Conservation (phyloP, 2,888 invertebrate genomes). For the Colostygia pectinataria region DNA sequence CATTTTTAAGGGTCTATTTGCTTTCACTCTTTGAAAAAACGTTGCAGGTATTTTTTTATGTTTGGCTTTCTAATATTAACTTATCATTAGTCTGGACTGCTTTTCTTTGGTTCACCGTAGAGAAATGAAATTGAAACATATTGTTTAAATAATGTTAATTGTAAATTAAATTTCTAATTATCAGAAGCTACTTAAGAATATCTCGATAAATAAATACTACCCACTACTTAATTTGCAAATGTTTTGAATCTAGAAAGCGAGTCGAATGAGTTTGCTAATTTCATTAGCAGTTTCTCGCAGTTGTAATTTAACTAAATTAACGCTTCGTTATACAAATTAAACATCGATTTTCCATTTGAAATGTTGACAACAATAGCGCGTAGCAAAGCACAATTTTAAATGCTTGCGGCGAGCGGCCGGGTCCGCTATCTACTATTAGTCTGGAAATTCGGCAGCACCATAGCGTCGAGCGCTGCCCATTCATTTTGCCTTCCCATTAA, state of each 20-base stretch:
- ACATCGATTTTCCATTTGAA: constrained; percentile 48
- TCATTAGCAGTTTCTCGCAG: background rate
- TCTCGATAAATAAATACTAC: background rate
- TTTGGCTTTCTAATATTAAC: constrained; percentile 10
- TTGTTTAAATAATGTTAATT: too few relatives aligned
- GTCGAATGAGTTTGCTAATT: background rate
- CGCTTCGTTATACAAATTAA: constrained; percentile 28
- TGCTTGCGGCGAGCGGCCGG: constrained; percentile 51
- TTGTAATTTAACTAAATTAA: background rate
- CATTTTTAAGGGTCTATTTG: constrained; percentile 29
- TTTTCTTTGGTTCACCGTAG: background rate
- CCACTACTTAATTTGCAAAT: too few relatives aligned
- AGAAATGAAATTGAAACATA: background rate
- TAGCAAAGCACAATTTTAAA: constrained; percentile 55
- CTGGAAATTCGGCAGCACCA: constrained; percentile 47
- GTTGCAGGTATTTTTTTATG: constrained; percentile 10
- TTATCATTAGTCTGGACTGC: constrained; percentile 11
- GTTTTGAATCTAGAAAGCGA: background rate
- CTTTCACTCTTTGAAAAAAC: constrained; percentile 25
- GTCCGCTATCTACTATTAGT: constrained; percentile 55
- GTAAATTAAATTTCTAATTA: background rate
- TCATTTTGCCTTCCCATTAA: constrained; percentile 77
- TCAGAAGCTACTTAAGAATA: too few relatives aligned
- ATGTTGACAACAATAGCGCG: constrained; percentile 42
- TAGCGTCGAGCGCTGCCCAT: constrained; percentile 58